phyloP scores from a whole-genome alignment of 1,140 invertebrate species.

The Drosophila navojoa region DNA sequence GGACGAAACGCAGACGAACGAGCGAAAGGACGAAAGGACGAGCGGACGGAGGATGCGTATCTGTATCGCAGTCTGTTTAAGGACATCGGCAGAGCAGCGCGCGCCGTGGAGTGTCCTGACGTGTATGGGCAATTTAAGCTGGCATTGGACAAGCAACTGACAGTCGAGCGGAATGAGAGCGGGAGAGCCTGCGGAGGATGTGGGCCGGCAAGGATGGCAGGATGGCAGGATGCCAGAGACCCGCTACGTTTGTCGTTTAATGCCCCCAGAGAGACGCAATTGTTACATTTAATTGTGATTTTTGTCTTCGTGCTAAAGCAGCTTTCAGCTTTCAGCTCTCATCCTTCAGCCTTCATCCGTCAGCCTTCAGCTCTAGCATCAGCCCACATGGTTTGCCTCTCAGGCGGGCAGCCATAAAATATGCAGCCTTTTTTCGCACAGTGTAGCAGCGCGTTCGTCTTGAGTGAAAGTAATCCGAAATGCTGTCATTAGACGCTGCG shows the following conservation, averaged over 20 bases:
- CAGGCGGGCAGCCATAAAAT: constrained; percentile 55
- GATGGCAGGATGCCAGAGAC: constrained; percentile 11
- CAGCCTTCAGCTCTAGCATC: constrained; percentile 14
- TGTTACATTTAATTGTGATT: constrained; percentile 82
- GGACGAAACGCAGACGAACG: constrained; percentile 16
- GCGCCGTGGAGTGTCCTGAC: constrained; percentile 55
- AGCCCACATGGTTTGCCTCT: constrained; percentile 16
- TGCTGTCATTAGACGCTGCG: constrained; percentile 72
- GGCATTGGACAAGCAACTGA: constrained; percentile 80
- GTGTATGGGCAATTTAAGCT: constrained; percentile 82
- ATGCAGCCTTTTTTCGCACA: constrained; percentile 56
- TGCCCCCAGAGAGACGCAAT: constrained; percentile 79
- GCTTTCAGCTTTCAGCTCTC: constrained; percentile 38
- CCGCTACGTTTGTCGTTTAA: constrained; percentile 57
- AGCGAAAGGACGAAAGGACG: too few species aligned
- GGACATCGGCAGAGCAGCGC: constrained; percentile 31
- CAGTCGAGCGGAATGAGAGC: constrained; percentile 33
- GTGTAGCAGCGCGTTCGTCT: constrained; percentile 24
- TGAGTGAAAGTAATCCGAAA: constrained; percentile 80
- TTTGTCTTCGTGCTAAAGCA: constrained; percentile 62
- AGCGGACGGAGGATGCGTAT: constrained; percentile 33
- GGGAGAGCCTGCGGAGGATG: not conserved
- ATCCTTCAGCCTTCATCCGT: not conserved
- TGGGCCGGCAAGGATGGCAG: not conserved
- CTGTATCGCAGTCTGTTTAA: constrained; percentile 33